A percentile compares a stretch with the other conserved stretches of the same genome.
Evolutionary conservation across 2,113 vertebrate species (phyloP).

Genomic region (Myodes glareolus): DNA sequence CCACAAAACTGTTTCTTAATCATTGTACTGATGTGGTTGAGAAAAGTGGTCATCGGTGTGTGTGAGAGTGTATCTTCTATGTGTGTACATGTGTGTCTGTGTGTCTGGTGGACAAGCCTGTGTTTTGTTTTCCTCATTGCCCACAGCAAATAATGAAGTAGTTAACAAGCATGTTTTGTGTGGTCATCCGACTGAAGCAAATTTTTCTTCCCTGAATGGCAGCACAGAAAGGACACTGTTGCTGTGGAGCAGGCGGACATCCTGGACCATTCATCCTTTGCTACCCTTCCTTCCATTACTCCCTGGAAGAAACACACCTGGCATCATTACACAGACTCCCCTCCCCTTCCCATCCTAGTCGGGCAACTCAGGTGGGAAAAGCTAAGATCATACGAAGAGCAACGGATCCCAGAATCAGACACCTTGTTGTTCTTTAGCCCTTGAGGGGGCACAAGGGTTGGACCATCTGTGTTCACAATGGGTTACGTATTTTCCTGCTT

Average conservation of each 20-base stretch:
- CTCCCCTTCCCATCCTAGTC: background rate
- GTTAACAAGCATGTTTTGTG: background rate
- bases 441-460: background rate
- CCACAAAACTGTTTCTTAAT: slow-evolving; percentile 31
- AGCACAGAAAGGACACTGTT: background rate
- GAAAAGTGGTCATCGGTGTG: background rate
- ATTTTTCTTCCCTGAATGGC: background rate
- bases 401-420: background rate
- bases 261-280: background rate
- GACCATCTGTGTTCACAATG: background rate
- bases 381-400: background rate
- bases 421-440: background rate
- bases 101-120: background rate
- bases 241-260: background rate
- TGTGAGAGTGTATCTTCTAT: background rate
- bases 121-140: background rate
- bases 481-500: background rate
- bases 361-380: background rate
- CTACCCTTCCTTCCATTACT: background rate
- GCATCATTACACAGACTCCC: background rate
- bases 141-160: background rate
- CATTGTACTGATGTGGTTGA: background rate
- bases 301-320: background rate
- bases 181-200: no score
- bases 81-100: background rate